A percentile compares a stretch with the other conserved stretches of the same genome.
Conservation (phyloP, 2,888 invertebrate species). For the Rutpela maculata region DNA sequence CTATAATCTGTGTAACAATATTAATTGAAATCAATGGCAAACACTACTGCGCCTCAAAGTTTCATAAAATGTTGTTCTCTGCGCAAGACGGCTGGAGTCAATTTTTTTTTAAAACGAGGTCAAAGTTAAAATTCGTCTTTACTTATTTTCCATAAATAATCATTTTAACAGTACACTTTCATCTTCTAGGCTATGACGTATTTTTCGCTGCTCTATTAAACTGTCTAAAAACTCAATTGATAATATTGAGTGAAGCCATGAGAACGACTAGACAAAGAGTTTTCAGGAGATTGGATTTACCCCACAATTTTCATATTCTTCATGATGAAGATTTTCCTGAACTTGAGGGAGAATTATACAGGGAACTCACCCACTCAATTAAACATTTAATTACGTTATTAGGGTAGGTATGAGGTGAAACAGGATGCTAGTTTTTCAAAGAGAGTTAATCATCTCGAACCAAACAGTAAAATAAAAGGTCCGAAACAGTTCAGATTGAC, state of each 20-base stretch:
- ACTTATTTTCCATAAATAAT: background rate
- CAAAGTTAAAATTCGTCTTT: too few species aligned
- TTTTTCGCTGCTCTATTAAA: slow-evolving; percentile 59
- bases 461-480: too few species aligned
- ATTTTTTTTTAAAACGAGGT: too few species aligned
- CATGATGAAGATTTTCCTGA: slow-evolving; percentile 48
- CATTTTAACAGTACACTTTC: background rate
- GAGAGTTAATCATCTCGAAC: too few species aligned
- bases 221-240: slow-evolving; percentile 59
- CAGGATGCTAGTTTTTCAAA: too few species aligned
- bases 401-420: slow-evolving; percentile 53
- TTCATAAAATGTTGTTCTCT: too few species aligned
- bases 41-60: too few species aligned
- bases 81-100: too few species aligned
- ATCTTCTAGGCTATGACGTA: slow-evolving; percentile 51
- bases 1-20: too few species aligned
- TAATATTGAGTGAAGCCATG: slow-evolving; percentile 59
- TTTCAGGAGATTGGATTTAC: slow-evolving; percentile 48
- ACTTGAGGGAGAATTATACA: slow-evolving; percentile 59
- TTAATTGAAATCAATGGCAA: too few species aligned
- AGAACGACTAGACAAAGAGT: slow-evolving; percentile 56
- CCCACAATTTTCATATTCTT: slow-evolving; percentile 44
- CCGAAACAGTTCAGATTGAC: too few species aligned
- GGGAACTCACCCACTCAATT: slow-evolving; percentile 58
- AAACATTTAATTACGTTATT: slow-evolving; percentile 60